A percentile compares a stretch with the other conserved stretches of the same genome.
These are phyloP conservation scores for Phoxinus dragarum DNA, from an alignment of 2,797 vertebrate genomes.

Conservation along the genomic window DNA sequence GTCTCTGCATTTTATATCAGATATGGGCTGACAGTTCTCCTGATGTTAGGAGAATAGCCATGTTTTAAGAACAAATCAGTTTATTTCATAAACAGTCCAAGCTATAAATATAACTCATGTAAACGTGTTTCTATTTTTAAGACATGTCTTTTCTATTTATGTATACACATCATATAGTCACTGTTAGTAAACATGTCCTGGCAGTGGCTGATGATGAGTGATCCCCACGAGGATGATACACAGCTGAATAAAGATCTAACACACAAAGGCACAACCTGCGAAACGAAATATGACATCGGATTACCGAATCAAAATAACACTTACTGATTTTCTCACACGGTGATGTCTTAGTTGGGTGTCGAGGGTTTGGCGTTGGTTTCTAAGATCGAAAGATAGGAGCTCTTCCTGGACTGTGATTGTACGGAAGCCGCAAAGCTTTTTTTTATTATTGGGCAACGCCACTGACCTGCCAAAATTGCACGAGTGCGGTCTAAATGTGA, in stretches of 20 bases:
- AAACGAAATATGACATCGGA: not conserved
- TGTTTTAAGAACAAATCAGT: not conserved
- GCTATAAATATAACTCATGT: not conserved
- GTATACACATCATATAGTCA: not conserved
- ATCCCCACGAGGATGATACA: constrained; percentile 27
- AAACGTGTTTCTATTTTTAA: not conserved
- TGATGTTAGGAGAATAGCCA: not conserved
- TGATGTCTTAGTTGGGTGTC: not conserved
- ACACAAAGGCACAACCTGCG: not conserved
- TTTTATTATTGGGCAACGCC: not conserved
- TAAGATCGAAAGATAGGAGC: constrained; percentile 5
- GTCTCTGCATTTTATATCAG: not conserved
- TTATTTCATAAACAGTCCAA: not conserved
- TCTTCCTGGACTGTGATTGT: constrained; percentile 49
- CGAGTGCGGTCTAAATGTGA: not conserved
- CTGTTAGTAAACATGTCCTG: constrained; percentile 4
- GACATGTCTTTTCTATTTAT: not conserved
- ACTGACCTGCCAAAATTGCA: not conserved
- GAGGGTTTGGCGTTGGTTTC: not conserved
- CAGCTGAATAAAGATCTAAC: not conserved
- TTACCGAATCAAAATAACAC: not conserved
- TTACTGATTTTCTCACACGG: not conserved
- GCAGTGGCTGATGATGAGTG: not conserved
- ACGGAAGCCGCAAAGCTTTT: constrained; percentile 52
- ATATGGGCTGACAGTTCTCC: not conserved